phyloP scores from a whole-genome alignment of 2,113 vertebrate species.

The Phycodurus eques region DNA sequence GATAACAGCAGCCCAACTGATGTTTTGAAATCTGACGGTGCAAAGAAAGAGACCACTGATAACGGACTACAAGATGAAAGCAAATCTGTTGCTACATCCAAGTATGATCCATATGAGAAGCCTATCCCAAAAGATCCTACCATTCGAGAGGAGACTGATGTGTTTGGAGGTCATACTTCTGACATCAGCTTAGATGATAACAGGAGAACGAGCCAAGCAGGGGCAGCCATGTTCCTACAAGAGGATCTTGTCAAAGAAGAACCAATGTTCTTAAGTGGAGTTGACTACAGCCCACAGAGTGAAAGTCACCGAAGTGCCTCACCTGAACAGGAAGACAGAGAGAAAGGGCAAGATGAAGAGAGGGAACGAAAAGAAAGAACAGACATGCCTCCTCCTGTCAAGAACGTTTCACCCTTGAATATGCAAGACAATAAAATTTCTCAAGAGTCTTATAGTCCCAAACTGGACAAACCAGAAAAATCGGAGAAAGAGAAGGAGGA shows the following conservation, averaged over 20 bases:
- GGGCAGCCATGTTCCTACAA: slow-evolving; percentile 49
- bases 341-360: slow-evolving; percentile 68
- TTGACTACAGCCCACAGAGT: slow-evolving; percentile 58
- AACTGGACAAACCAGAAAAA: slow-evolving; percentile 71
- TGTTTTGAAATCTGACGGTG: slow-evolving; percentile 16
- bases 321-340: slow-evolving; percentile 53
- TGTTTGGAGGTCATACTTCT: slow-evolving; percentile 30
- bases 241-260: slow-evolving; percentile 70
- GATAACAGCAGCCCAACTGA: slow-evolving; percentile 12
- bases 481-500: slow-evolving; percentile 65
- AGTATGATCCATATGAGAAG: slow-evolving; percentile 75
- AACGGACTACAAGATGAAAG: slow-evolving; percentile 41
- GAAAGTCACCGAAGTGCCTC: slow-evolving; percentile 58
- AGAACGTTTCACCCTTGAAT: slow-evolving; percentile 78
- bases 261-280: slow-evolving; percentile 59
- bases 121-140: slow-evolving; percentile 55
- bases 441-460: slow-evolving; percentile 53
- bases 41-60: slow-evolving; percentile 32
- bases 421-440: slow-evolving; percentile 79
- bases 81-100: slow-evolving; percentile 56
- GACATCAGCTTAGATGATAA: slow-evolving; percentile 65
- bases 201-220: slow-evolving; percentile 57
- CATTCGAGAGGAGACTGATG: slow-evolving; percentile 44
- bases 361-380: slow-evolving; percentile 78
- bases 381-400: slow-evolving; percentile 79